Conservation (phyloP, 1,140 invertebrate genomes). For the Hetaerina americana region DNA sequence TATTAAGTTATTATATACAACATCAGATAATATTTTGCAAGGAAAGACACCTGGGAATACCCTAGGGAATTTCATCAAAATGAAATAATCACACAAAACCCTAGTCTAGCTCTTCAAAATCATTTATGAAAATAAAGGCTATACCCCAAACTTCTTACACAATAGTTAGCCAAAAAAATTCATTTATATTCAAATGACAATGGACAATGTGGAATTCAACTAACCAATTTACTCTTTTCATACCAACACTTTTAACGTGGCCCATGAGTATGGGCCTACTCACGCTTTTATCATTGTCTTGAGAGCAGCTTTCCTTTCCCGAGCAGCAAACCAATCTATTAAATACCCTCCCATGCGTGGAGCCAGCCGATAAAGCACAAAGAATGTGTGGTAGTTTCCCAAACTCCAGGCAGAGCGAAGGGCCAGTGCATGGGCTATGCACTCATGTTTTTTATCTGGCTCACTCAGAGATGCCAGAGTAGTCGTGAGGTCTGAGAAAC, state of each 20-base stretch:
- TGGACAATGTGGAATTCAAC: too few species aligned
- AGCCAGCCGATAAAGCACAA: slow-evolving; percentile 71
- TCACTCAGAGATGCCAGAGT: slow-evolving; percentile 64
- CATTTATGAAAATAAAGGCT: too few species aligned
- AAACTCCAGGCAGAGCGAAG: slow-evolving; percentile 82
- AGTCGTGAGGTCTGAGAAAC: slow-evolving; percentile 77
- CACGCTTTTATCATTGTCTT: slow-evolving; percentile 93
- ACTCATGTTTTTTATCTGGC: slow-evolving; percentile 69
- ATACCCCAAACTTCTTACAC: too few species aligned
- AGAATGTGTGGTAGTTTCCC: slow-evolving; percentile 83
- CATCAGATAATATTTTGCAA: too few species aligned
- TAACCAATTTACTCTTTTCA: too few species aligned
- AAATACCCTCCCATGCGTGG: slow-evolving; percentile 93
- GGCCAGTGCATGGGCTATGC: slow-evolving; percentile 72
- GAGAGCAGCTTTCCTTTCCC: slow-evolving; percentile 80
- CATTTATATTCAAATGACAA: not conserved
- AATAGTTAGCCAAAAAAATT: too few species aligned
- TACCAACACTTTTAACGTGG: too few species aligned
- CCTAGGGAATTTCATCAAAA: too few species aligned
- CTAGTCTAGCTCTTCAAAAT: too few species aligned
- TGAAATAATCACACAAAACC: too few species aligned
- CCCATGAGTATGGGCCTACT: slow-evolving; percentile 40
- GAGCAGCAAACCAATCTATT: slow-evolving; percentile 92
- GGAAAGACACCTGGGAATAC: too few species aligned
- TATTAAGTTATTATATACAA: too few species aligned